Base-by-base conservation (phyloP, 2,888 invertebrate genomes). In the Ypsolopha scabrella region DNA sequence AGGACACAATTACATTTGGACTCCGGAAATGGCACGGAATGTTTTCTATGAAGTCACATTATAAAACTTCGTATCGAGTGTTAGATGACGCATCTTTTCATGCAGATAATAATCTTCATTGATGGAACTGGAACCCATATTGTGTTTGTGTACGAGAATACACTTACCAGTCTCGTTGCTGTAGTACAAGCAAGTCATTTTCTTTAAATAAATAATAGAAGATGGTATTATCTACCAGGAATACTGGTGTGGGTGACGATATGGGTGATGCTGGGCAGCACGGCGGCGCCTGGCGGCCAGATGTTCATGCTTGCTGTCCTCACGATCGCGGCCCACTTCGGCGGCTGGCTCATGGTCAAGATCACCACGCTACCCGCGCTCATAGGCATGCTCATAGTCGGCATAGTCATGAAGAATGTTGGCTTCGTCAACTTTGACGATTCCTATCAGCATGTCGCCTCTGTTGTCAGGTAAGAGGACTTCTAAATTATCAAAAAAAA, bases 311-410 rank as follows among this genome's bases (percentile, higher is more conserved):
- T 96, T 14, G 93, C 94, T 0, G 86, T 91, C 1, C 87, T 95
- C 1, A 90, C 92, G 47, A 90, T 95, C 57, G 90, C 90, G 9
- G 93, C 95, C 0, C 90, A 95, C 75, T 91, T 95, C 62, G 94
- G 94, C 8, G 96, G 96, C 50, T 94, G 93, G 91, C 68, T 95
- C 34, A 89, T 94, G 77, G 90, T 92, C 55, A 87, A 87, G 61
- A 80, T 94, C 58, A 91, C 94, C 24, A 94, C 94, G 8, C 80
- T 96, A 53, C 96, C 96, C 1, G 91, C 94, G 1, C 88, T 96
- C 10, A 93, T 95, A 60, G 96, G 95, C 50, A 96, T 96, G 94
- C 88, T 96, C 14, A 76, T 94, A 59, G 92, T 94, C 44, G 96
- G 96, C 60, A 89, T 95, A 50, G 61, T 94, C 41, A 68, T 87